These are phyloP conservation scores for Bryconaethiops microstoma DNA, from an alignment of 2,797 vertebrate species.

Conservation along the genomic window DNA sequence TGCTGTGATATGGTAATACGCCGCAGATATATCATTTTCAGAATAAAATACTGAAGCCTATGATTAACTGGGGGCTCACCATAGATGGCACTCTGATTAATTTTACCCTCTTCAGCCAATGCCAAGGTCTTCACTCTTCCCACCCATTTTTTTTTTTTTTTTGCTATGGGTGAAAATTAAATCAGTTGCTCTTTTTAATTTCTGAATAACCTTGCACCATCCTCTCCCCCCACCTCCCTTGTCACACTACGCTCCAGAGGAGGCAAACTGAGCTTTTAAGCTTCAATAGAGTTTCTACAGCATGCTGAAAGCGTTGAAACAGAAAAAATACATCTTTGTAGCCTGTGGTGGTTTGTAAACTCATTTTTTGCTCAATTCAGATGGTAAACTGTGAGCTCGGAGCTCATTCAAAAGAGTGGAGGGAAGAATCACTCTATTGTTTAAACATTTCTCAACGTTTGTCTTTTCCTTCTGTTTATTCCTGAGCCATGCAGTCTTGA, in stretches of 20 bases:
- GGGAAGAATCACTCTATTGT: conserved; percentile 20
- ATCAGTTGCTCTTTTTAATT: conserved; percentile 75
- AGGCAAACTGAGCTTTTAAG: conserved; percentile 18
- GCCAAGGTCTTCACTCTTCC: conserved; percentile 54
- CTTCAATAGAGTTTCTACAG: not conserved
- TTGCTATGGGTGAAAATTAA: conserved; percentile 73
- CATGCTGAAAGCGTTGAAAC: not conserved
- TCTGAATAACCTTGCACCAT: conserved; percentile 74
- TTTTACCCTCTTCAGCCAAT: conserved; percentile 62
- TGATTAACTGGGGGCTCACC: conserved; percentile 67
- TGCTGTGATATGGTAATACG: conserved; percentile 63
- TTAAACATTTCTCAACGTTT: conserved; percentile 47
- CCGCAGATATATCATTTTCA: conserved; percentile 64
- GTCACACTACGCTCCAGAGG: conserved; percentile 26
- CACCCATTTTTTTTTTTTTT: conserved; percentile 40
- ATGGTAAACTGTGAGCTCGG: conserved; percentile 23
- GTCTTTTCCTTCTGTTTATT: conserved; percentile 31
- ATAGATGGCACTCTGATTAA: conserved; percentile 63
- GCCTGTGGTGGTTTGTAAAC: conserved; percentile 33
- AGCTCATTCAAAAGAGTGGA: conserved; percentile 9
- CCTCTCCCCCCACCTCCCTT: conserved; percentile 60
- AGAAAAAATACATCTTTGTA: conserved; percentile 25
- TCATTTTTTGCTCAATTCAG: conserved; percentile 31
- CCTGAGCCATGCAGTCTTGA: conserved; percentile 40
- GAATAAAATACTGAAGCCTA: conserved; percentile 72